phyloP scores from a whole-genome alignment of 2,113 vertebrate species.

The Limanda limanda region DNA sequence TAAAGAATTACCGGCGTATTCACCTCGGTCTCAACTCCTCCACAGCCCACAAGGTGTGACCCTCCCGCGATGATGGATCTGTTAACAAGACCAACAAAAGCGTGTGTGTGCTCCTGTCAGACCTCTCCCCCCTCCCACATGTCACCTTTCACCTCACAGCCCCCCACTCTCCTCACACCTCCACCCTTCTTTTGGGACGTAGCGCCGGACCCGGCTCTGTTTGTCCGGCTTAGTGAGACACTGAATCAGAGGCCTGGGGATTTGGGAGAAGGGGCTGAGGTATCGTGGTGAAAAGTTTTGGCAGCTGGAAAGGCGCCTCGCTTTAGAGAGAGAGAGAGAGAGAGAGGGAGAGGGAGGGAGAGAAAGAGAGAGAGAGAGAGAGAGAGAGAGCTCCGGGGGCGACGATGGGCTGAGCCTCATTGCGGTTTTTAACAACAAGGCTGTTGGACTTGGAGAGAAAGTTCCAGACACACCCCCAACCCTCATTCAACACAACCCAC shows the following conservation, averaged over 20 bases:
- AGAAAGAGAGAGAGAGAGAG: background rate
- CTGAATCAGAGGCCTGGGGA: slow-evolving; percentile 35
- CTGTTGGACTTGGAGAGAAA: slow-evolving; percentile 73
- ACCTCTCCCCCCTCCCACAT: slow-evolving; percentile 59
- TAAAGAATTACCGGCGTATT: slow-evolving; percentile 3
- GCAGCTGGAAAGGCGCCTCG: slow-evolving; percentile 58
- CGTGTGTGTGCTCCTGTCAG: slow-evolving; percentile 65
- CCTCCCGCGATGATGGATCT: slow-evolving; percentile 42
- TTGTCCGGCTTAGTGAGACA: slow-evolving; percentile 25
- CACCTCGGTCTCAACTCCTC: slow-evolving; percentile 6
- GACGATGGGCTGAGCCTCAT: slow-evolving; percentile 41
- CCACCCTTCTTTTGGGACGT: slow-evolving; percentile 7
- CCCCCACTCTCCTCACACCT: slow-evolving; percentile 36
- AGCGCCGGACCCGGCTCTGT: slow-evolving; percentile 1
- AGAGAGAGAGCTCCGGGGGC: slow-evolving; percentile 16
- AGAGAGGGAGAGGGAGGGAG: slow-evolving; percentile 35
- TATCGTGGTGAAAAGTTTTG: slow-evolving; percentile 43
- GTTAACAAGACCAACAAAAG: slow-evolving; percentile 65
- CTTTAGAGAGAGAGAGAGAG: slow-evolving; percentile 27
- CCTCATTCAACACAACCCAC: slow-evolving; percentile 26
- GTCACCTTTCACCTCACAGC: slow-evolving; percentile 59
- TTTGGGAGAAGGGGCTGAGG: slow-evolving; percentile 30
- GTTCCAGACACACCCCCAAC: slow-evolving; percentile 66
- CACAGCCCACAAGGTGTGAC: slow-evolving; percentile 47
- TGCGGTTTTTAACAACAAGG: slow-evolving; percentile 72